Evolutionary conservation across 1,140 invertebrate species (phyloP).

Genomic region (Brachionus plicatilis): DNA sequence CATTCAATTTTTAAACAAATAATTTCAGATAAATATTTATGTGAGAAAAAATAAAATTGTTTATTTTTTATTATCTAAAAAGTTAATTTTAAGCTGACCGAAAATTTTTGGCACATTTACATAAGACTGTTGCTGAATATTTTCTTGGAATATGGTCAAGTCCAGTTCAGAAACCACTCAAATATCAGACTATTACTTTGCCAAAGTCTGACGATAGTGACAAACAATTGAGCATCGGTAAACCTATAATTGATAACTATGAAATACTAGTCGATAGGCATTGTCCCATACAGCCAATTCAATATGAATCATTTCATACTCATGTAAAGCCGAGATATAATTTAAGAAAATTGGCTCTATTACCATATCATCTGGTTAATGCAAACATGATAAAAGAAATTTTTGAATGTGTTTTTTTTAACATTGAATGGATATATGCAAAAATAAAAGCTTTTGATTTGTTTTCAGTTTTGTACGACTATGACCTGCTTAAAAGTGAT

Average conservation of each 20-base stretch:
- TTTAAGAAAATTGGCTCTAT: constrained; percentile 29
- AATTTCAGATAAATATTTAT: neutral
- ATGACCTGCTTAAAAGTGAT: neutral
- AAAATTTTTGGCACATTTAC: neutral
- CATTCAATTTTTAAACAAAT: constrained; percentile 38
- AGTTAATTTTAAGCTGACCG: neutral
- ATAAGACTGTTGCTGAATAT: constrained; percentile 14
- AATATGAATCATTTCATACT: constrained; percentile 33
- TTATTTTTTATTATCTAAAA: neutral
- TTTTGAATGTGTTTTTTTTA: constrained; percentile 13
- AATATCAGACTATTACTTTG: neutral
- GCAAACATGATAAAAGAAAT: constrained; percentile 18
- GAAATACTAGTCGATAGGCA: neutral
- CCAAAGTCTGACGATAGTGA: neutral
- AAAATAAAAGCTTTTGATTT: constrained; percentile 31
- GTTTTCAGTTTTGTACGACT: constrained; percentile 19
- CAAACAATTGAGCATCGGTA: neutral
- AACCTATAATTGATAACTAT: neutral
- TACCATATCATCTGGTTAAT: constrained; percentile 30
- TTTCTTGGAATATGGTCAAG: constrained; percentile 14
- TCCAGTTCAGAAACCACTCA: neutral
- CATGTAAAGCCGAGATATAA: constrained; percentile 19
- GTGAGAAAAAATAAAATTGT: neutral
- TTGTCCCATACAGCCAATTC: constrained; percentile 6
- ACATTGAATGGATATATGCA: constrained; percentile 31